A percentile compares a stretch with the other conserved stretches of the same genome.
Evolutionary conservation across 1,140 invertebrate species (phyloP).

Genomic region (Holcopasites calliopsidis): DNA sequence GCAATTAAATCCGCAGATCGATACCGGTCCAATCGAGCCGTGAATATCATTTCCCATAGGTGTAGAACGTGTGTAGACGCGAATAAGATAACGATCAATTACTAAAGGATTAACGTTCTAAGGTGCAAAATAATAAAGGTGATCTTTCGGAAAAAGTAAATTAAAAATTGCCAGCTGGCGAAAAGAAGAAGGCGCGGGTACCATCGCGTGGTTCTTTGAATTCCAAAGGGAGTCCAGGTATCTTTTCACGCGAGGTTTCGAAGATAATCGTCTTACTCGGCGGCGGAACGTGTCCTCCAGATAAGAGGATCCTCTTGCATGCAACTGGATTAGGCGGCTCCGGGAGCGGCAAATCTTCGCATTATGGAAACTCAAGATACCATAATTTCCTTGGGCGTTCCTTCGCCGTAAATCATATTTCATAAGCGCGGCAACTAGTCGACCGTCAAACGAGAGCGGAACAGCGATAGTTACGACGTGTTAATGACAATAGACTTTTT

Average conservation of each 20-base stretch:
- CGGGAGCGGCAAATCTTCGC: constrained; percentile 53
- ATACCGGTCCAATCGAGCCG: constrained; percentile 17
- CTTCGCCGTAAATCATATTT: constrained; percentile 40
- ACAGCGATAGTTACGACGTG: not conserved
- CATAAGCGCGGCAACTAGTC: constrained; percentile 34
- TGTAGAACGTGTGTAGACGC: too few species aligned
- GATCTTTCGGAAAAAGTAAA: too few species aligned
- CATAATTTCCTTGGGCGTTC: constrained; percentile 40
- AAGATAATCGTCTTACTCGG: constrained; percentile 58
- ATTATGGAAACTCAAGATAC: constrained; percentile 53
- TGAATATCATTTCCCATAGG: constrained; percentile 39
- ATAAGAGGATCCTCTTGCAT: constrained; percentile 56
- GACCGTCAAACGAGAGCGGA: not conserved
- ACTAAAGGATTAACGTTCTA: too few species aligned
- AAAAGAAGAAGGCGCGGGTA: constrained; percentile 6
- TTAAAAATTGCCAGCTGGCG: constrained; percentile 9
- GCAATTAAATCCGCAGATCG: constrained; percentile 57
- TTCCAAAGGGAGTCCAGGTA: constrained; percentile 2
- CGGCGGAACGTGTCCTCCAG: constrained; percentile 42
- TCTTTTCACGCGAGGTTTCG: constrained; percentile 25
- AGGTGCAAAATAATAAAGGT: too few species aligned
- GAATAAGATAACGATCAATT: too few species aligned
- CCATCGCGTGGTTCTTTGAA: constrained; percentile 18
- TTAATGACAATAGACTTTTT: not conserved
- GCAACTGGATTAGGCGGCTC: constrained; percentile 47